A percentile compares a stretch with the other conserved stretches of the same genome.
These are phyloP conservation scores for Ceramica pisi DNA, from an alignment of 2,888 invertebrate genomes.

Conservation along the genomic window DNA sequence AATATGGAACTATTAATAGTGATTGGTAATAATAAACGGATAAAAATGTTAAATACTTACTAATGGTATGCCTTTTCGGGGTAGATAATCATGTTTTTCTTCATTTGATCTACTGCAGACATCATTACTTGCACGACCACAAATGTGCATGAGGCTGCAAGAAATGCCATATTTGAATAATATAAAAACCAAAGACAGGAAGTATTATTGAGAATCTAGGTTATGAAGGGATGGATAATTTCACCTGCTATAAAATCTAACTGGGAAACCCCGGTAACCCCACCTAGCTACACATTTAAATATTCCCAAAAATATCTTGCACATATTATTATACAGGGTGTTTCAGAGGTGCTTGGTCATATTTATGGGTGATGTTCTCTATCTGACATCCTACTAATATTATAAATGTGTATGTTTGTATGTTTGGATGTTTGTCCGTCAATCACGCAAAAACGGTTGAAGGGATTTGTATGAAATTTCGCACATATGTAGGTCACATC, in stretches of 20 bases:
- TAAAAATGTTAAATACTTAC: slow-evolving; percentile 80
- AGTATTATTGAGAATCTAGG: neutral
- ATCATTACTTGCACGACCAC: slow-evolving; percentile 96
- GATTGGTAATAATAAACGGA: neutral
- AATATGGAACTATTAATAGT: neutral
- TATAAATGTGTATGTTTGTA: too few relatives aligned
- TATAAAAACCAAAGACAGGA: neutral
- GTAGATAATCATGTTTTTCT: slow-evolving; percentile 92
- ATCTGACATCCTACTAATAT: too few relatives aligned
- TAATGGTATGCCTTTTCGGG: slow-evolving; percentile 92
- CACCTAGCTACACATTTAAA: neutral
- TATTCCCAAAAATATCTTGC: neutral
- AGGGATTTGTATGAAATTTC: too few relatives aligned
- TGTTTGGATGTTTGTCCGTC: too few relatives aligned
- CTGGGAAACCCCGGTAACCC: neutral
- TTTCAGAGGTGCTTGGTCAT: too few relatives aligned
- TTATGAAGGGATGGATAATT: neutral
- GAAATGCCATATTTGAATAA: neutral
- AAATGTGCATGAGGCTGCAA: slow-evolving; percentile 94
- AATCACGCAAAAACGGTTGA: too few relatives aligned
- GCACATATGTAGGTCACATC: too few relatives aligned
- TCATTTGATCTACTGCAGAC: slow-evolving; percentile 93
- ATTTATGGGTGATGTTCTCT: too few relatives aligned
- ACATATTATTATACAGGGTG: too few relatives aligned
- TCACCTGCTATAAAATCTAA: neutral